Base-by-base conservation (phyloP, 2,888 invertebrate species). In the Mesodorylaimus sp. region DNA sequence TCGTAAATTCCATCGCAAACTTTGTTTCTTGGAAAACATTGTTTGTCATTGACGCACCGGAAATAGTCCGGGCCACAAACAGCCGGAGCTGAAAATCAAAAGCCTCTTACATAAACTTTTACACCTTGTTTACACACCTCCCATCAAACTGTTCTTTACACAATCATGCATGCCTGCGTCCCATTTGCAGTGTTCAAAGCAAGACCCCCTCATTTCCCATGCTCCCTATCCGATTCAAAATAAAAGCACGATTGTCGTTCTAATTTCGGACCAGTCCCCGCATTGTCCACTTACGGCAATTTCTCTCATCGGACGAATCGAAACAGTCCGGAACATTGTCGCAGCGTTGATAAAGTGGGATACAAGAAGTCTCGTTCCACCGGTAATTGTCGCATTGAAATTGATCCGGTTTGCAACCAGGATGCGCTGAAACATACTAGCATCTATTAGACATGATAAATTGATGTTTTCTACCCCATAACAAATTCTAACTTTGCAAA, bases 251-350 rank as follows among this genome's bases (percentile, higher is more conserved):
- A n/a, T n/a, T n/a, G n/a, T n/a, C n/a, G n/a, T n/a, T n/a, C n/a
- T n/a, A n/a, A n/a, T n/a, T n/a, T n/a, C n/a, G n/a, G n/a, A n/a
- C n/a, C n/a, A n/a, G n/a, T n/a, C n/a, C n/a, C n/a, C n/a, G n/a
- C n/a, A n/a, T n/a, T n/a, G n/a, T n/a, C n/a, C n/a, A 84, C 87
- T 85, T 73, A 89, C 89, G 82, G 76, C 91, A 93, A 68, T 66
- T 64, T 45, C 83, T 82, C 72, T 93, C 91, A 70, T 93, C 93
- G 36, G 85, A 83, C 57, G 86, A 87, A 68, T 89, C 88, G 54
- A 85, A 81, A 69, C 93, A 95, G 73, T 91, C 88, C 32, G 85
- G 83, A 57, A 80, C 81, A 79, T 82, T 86, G 74, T 91, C 91
- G 73, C 91, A 91, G 69, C 83, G 79, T 71, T 84, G 80, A 73